Evolutionary conservation across 2,888 invertebrate species (phyloP).

Genomic region (Synanthedon andrenaeformis): DNA sequence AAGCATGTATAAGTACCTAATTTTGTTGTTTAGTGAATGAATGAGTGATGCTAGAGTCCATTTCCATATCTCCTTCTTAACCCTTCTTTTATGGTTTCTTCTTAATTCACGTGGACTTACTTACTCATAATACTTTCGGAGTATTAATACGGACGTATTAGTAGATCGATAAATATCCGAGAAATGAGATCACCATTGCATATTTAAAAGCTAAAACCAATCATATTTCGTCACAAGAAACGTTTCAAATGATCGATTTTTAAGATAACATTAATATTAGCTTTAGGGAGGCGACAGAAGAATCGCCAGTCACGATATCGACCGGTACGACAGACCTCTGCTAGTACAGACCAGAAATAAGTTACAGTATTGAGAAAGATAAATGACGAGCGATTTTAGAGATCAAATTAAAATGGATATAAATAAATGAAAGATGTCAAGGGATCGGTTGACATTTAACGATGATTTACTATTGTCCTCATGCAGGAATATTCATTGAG

Average conservation of each 20-base stretch:
- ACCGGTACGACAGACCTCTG: conserved; percentile 27
- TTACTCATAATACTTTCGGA: too few relatives aligned
- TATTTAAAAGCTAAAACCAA: conserved; percentile 28
- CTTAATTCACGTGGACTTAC: too few relatives aligned
- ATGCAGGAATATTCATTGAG: background rate
- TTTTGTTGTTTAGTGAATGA: too few relatives aligned
- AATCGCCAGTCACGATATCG: conserved; percentile 47
- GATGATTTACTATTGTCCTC: conserved; percentile 65
- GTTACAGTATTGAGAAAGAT: conserved; percentile 13
- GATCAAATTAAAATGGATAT: conserved; percentile 31
- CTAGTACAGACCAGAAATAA: conserved; percentile 14
- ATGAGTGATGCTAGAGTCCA: too few relatives aligned
- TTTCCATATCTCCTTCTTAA: too few relatives aligned
- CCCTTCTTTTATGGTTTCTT: too few relatives aligned
- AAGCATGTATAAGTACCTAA: too few relatives aligned
- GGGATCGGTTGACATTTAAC: conserved; percentile 63
- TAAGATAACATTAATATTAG: conserved; percentile 64
- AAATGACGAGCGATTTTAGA: conserved; percentile 24
- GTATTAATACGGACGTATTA: too few relatives aligned
- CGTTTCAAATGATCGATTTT: conserved; percentile 43
- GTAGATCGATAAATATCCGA: background rate
- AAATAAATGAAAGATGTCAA: conserved; percentile 36
- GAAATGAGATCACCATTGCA: conserved; percentile 12
- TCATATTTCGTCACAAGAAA: conserved; percentile 19
- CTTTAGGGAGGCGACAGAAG: conserved; percentile 63